Base-by-base conservation (phyloP, 2,797 vertebrate species). In the Sebastes steindachneri region DNA sequence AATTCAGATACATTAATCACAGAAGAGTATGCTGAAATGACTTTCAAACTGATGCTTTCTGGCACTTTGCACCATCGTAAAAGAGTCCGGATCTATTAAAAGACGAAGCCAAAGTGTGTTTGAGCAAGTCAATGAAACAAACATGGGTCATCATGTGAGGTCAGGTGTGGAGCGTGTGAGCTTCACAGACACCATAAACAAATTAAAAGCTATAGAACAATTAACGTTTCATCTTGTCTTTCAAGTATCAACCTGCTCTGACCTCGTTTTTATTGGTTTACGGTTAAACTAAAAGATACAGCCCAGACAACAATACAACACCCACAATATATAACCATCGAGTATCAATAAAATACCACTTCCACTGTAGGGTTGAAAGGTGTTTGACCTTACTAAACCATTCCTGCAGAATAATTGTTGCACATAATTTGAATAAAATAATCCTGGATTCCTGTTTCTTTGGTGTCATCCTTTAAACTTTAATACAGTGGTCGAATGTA, bases 241-340 rank as follows among this genome's bases (percentile, higher is more conserved):
- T 2, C 5, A 1, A 15, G 28, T 51, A 1, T 31, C 9, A 3
- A 86, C n/a, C 75, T 48, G 0, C 17, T 10, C 21, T 77, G 60
- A 83, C 63, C 67, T 75, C 45, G 0, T 41, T 45, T 88, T 88
- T 81, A 86, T 55, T 26, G 17, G 11, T 80, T 89, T 77, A 71
- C 1, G 26, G 70, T 68, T 73, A 21, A 70, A 75, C 5, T 14
- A 21, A 59, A 33, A 68, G 63, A 41, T 3, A 3, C 15, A 3
- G 21, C 3, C 3, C 31, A 37, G 45, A 65, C 23, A 5, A 25
- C 10, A 7, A n/a, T 28, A 21, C 45, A 15, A 26, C 8, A 51
- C 48, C n/a, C 15, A 6, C 21, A 72, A 8, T 9, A 10, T 9
- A 10, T 9, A 11, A 53, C 21, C 41, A 14, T 51, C 14, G 0